A percentile compares a stretch with the other conserved stretches of the same genome.
These are phyloP conservation scores for Marcusenius ussheri DNA, from an alignment of 2,113 vertebrate genomes.

Conservation along the genomic window DNA sequence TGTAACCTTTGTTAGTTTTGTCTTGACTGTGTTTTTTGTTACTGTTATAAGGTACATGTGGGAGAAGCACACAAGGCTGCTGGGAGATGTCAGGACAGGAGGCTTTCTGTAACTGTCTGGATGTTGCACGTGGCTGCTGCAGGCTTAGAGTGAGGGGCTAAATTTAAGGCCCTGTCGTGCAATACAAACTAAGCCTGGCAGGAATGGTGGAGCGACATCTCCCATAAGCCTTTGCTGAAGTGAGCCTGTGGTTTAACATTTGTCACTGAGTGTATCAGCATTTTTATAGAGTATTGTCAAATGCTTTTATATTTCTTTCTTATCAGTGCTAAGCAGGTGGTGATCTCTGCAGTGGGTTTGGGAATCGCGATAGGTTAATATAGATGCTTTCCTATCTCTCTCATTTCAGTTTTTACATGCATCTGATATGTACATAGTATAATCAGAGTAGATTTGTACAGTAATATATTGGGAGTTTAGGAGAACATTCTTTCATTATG, in stretches of 20 bases:
- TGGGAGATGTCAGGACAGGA: slow-evolving; percentile 7
- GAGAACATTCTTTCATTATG: slow-evolving; percentile 25
- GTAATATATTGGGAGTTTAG: slow-evolving; percentile 59
- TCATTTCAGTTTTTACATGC: slow-evolving; percentile 18
- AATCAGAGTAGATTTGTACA: slow-evolving; percentile 52
- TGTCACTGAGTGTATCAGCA: slow-evolving; percentile 18
- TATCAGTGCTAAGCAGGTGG: slow-evolving; percentile 8
- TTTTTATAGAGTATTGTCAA: slow-evolving; percentile 23
- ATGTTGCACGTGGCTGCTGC: not conserved
- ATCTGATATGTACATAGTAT: slow-evolving; percentile 50
- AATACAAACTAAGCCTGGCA: slow-evolving; percentile 18
- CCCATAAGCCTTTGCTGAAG: slow-evolving; percentile 56
- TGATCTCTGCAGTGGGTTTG: slow-evolving; percentile 34
- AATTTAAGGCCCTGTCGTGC: slow-evolving; percentile 8
- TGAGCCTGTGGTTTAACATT: slow-evolving; percentile 45
- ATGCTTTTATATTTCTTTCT: not conserved
- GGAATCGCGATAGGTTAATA: slow-evolving; percentile 33
- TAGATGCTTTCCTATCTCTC: slow-evolving; percentile 21
- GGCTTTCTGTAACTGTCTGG: not conserved
- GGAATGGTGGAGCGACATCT: slow-evolving; percentile 22
- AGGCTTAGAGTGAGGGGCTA: not conserved
- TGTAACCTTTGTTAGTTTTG: not conserved
- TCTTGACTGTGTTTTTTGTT: slow-evolving; percentile 19
- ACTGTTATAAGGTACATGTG: slow-evolving; percentile 37
- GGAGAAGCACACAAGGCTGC: slow-evolving; percentile 17